Percentiles rank a stretch among this genome's conserved stretches.
These are phyloP conservation scores for Synanthedon vespiformis DNA, from an alignment of 2,888 invertebrate genomes.

Conservation along the genomic window DNA sequence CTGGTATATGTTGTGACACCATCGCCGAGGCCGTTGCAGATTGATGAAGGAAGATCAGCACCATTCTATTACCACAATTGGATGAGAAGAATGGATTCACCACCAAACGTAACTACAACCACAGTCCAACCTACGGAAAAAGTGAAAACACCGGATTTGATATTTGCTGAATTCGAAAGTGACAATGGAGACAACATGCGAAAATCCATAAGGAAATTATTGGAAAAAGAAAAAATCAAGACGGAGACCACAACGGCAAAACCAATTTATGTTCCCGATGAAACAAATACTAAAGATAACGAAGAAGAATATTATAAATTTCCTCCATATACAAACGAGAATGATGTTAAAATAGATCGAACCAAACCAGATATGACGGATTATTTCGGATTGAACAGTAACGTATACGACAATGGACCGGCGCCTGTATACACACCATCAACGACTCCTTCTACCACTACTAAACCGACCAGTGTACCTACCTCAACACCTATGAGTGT, in stretches of 20 bases:
- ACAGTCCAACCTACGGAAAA: constrained; percentile 26
- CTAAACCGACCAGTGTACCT: constrained; percentile 26
- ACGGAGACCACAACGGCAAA: constrained; percentile 23
- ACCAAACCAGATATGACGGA: constrained; percentile 29
- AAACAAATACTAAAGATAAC: constrained; percentile 18
- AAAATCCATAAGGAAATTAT: constrained; percentile 51
- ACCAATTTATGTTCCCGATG: constrained; percentile 49
- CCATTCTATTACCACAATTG: constrained; percentile 61
- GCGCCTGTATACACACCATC: constrained; percentile 32
- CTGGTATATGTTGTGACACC: constrained; percentile 59
- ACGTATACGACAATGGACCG: constrained; percentile 29
- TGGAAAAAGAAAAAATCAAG: constrained; percentile 42
- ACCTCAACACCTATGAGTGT: constrained; percentile 36
- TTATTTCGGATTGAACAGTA: constrained; percentile 42
- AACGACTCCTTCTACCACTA: constrained; percentile 9
- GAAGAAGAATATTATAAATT: constrained; percentile 21
- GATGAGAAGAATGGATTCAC: constrained; percentile 52
- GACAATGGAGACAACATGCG: constrained; percentile 28
- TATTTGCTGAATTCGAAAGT: constrained; percentile 61
- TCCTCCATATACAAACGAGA: constrained; percentile 12
- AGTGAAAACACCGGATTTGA: constrained; percentile 49
- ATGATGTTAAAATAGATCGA: constrained; percentile 13
- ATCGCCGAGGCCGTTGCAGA: constrained; percentile 27
- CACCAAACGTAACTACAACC: constrained; percentile 20
- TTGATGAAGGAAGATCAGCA: constrained; percentile 36